A percentile compares a stretch with the other conserved stretches of the same genome.
These are phyloP conservation scores for Lepus europaeus DNA, from an alignment of 2,113 vertebrate genomes.

Conservation along the genomic window DNA sequence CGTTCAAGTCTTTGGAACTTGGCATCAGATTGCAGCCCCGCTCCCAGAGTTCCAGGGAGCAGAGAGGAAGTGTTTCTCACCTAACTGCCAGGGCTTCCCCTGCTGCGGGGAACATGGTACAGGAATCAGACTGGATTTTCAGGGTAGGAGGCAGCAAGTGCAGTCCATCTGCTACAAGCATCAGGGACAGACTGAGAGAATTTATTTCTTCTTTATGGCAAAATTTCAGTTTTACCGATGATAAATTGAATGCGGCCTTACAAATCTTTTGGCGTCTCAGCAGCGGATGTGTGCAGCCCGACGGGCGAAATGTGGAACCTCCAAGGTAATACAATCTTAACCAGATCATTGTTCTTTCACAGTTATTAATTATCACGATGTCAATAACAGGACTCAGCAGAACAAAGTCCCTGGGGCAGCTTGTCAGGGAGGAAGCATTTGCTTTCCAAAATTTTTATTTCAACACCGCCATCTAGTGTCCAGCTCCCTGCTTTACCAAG, in stretches of 20 bases:
- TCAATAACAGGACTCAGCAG: not conserved
- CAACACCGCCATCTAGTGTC: slow-evolving; percentile 75
- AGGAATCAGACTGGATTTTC: not conserved
- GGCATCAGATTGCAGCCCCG: not conserved
- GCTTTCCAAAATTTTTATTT: slow-evolving; percentile 49
- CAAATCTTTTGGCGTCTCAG: not conserved
- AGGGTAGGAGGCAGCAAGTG: not conserved
- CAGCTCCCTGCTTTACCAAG: not conserved
- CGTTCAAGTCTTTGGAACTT: not conserved
- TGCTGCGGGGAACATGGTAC: not conserved
- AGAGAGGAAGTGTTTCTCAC: not conserved
- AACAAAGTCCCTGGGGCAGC: not conserved
- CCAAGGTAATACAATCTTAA: slow-evolving; percentile 19
- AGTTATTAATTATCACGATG: slow-evolving; percentile 44
- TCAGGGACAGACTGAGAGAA: not conserved
- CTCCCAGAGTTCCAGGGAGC: not conserved
- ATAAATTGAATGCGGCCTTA: not conserved
- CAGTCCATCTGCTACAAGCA: not conserved
- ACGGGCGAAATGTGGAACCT: not conserved
- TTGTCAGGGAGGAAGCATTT: not conserved
- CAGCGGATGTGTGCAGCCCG: not conserved
- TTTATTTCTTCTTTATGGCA: not conserved
- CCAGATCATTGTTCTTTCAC: slow-evolving; percentile 29
- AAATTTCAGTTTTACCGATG: not conserved
- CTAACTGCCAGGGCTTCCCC: not conserved